Evolutionary conservation across 1,140 invertebrate genomes (phyloP).

Genomic region (Drosophila pectinifera): DNA sequence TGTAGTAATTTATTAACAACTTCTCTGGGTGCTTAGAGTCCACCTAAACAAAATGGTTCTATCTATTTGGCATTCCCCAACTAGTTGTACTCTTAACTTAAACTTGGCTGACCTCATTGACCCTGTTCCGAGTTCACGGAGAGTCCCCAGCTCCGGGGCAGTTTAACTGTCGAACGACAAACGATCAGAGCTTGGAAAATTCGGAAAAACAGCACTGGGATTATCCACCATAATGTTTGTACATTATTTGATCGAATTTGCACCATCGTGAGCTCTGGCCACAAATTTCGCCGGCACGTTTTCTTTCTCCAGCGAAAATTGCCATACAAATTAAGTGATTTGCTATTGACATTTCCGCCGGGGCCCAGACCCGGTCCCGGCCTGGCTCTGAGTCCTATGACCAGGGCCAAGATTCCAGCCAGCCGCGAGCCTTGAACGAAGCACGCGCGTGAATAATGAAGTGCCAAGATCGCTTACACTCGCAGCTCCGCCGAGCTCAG

Average conservation of each 20-base stretch:
- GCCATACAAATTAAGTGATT: slow-evolving; percentile 84
- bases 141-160: slow-evolving; percentile 28
- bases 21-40: neutral
- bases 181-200: slow-evolving; percentile 50
- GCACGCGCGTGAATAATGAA: slow-evolving; percentile 84
- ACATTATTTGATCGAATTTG: slow-evolving; percentile 77
- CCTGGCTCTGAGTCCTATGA: slow-evolving; percentile 17
- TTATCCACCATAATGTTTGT: slow-evolving; percentile 69
- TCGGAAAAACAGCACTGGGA: slow-evolving; percentile 32
- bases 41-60: neutral
- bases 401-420: slow-evolving; percentile 26
- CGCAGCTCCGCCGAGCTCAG: slow-evolving; percentile 11
- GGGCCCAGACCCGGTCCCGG: slow-evolving; percentile 10
- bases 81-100: slow-evolving; percentile 4
- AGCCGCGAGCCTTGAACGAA: slow-evolving; percentile 70
- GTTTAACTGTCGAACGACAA: slow-evolving; percentile 47
- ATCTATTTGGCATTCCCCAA: neutral
- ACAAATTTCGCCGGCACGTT: slow-evolving; percentile 69
- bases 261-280: slow-evolving; percentile 62
- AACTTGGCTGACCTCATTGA: slow-evolving; percentile 70
- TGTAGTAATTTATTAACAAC: neutral
- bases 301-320: slow-evolving; percentile 70
- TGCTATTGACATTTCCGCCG: slow-evolving; percentile 83
- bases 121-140: slow-evolving; percentile 49
- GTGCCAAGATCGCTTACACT: slow-evolving; percentile 83